A percentile compares a stretch with the other conserved stretches of the same genome.
These are phyloP conservation scores for human (Homo sapiens) DNA, from an alignment of 2,113 vertebrate species.

Conservation along the genomic window GRCh38 chr17:77392001-77392500, in stretches of 20 bases:
- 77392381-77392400: not conserved
- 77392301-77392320: not conserved
- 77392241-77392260: not conserved
- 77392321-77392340: no score
- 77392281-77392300: not conserved
- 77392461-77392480: rapidly evolving
- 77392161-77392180: not conserved
- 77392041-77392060: not conserved
- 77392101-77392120: not conserved
- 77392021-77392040: not conserved
- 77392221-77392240: not conserved
- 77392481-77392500: not conserved
- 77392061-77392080: not conserved
- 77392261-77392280: not conserved
- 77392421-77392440: rapidly evolving
- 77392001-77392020: not conserved
- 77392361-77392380: no score
- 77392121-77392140: not conserved
- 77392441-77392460: not conserved
- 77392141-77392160: not conserved
- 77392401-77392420: rapidly evolving
- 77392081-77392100: not conserved
- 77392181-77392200: not conserved
- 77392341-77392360: not conserved
- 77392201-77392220: not conserved